A percentile compares a stretch with the other conserved stretches of the same genome.
Evolutionary conservation across 2,113 vertebrate genomes (phyloP).

Genomic region (Cnemophilus loriae): DNA sequence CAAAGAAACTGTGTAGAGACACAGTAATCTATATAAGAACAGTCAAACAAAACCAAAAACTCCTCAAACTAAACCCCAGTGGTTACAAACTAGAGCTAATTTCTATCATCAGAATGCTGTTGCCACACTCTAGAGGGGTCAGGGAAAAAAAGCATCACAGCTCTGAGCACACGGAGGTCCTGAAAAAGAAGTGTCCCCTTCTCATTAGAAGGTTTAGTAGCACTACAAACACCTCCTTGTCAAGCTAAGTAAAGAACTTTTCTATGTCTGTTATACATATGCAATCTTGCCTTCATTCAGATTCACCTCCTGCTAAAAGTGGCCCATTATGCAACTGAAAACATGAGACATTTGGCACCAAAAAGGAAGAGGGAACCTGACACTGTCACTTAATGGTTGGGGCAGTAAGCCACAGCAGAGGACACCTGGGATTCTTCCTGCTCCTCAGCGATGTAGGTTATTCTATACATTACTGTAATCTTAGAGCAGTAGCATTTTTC

Average conservation of each 20-base stretch:
- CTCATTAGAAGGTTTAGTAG: not conserved
- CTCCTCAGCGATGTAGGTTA: not conserved
- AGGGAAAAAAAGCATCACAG: not conserved
- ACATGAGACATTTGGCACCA: not conserved
- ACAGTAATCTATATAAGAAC: not conserved
- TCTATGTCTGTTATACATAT: not conserved
- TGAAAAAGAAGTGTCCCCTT: not conserved
- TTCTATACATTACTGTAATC: not conserved
- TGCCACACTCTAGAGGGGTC: not conserved
- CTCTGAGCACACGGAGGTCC: not conserved
- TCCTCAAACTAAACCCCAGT: not conserved
- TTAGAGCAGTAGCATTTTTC: not conserved
- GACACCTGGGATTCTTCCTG: not conserved
- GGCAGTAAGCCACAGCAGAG: not conserved
- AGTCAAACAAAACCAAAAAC: not conserved
- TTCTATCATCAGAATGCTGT: not conserved
- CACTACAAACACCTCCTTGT: not conserved
- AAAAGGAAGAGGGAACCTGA: constrained; percentile 3
- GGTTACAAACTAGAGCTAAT: not conserved
- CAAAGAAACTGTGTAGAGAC: not conserved
- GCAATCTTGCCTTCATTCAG: not conserved
- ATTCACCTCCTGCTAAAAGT: not conserved
- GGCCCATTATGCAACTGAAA: not conserved
- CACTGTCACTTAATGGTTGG: not conserved
- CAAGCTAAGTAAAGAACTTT: not conserved